A percentile compares a stretch with the other conserved stretches of the same genome.
phyloP scores from a whole-genome alignment of 2,113 vertebrate species.

The Pangasianodon hypophthalmus region DNA sequence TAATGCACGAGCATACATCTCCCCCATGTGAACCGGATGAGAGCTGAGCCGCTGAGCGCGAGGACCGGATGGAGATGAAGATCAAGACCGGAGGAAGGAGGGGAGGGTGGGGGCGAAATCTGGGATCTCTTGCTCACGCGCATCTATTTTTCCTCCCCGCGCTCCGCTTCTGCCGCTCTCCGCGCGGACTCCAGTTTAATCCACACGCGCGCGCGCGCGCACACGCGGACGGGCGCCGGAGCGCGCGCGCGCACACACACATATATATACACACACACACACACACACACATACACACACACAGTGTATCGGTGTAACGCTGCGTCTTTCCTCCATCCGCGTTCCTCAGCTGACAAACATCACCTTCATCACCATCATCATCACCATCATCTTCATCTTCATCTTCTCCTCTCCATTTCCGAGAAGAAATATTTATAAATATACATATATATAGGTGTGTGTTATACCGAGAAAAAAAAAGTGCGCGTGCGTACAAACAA shows the following conservation, averaged over 20 bases:
- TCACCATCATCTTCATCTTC: background rate
- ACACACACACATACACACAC: background rate
- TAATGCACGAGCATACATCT: background rate
- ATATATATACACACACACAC: background rate
- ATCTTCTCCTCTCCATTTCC: background rate
- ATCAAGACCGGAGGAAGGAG: no score
- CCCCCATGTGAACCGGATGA: background rate
- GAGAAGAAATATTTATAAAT: background rate
- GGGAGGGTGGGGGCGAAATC: background rate
- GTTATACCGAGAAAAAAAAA: background rate
- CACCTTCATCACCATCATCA: background rate
- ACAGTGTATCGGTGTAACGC: background rate
- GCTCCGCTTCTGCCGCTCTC: constrained; percentile 2
- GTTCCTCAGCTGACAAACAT: background rate
- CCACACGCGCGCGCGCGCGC: background rate
- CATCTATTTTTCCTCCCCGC: background rate
- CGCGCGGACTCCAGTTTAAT: background rate
- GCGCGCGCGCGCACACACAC: background rate
- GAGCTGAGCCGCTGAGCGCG: background rate
- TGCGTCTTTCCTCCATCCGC: background rate
- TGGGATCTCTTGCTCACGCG: background rate
- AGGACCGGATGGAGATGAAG: background rate
- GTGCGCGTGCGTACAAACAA: background rate
- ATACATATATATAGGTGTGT: background rate
- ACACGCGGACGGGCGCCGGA: background rate